Evolutionary conservation across 2,797 vertebrate species (phyloP).

Genomic region (Epinephelus malabaricus): DNA sequence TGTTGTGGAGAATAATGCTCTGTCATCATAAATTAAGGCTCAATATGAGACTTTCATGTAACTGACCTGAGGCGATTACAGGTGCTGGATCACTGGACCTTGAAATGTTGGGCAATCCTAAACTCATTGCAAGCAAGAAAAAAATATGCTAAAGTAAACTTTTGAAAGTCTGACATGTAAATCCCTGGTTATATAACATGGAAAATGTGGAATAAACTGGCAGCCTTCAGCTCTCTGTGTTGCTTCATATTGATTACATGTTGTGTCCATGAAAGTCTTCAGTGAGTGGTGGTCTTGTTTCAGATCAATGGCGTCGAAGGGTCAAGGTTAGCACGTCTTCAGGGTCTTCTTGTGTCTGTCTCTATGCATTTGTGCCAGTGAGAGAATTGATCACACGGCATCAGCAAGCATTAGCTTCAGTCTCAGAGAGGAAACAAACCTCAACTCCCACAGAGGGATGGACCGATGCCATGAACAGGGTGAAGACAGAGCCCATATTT

Average conservation of each 20-base stretch:
- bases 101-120: neutral
- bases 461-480: slow-evolving; percentile 9
- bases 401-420: slow-evolving; percentile 24
- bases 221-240: neutral
- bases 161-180: neutral
- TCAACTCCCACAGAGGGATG: slow-evolving; percentile 9
- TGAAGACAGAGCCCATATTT: slow-evolving; percentile 23
- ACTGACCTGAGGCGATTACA: neutral
- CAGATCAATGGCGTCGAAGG: slow-evolving; percentile 47
- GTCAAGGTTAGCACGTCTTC: slow-evolving; percentile 51
- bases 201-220: neutral
- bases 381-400: slow-evolving; percentile 33
- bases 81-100: neutral
- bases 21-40: neutral
- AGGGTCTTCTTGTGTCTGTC: slow-evolving; percentile 9
- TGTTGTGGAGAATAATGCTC: neutral
- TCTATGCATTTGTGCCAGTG: slow-evolving; percentile 11
- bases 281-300: slow-evolving; percentile 20
- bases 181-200: neutral
- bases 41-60: neutral
- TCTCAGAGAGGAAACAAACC: slow-evolving; percentile 15
- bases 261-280: slow-evolving; percentile 28
- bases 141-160: neutral
- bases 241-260: slow-evolving; percentile 46
- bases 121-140: neutral